Evolutionary conservation across 2,888 invertebrate genomes (phyloP).

Genomic region (Phengaris alcon): DNA sequence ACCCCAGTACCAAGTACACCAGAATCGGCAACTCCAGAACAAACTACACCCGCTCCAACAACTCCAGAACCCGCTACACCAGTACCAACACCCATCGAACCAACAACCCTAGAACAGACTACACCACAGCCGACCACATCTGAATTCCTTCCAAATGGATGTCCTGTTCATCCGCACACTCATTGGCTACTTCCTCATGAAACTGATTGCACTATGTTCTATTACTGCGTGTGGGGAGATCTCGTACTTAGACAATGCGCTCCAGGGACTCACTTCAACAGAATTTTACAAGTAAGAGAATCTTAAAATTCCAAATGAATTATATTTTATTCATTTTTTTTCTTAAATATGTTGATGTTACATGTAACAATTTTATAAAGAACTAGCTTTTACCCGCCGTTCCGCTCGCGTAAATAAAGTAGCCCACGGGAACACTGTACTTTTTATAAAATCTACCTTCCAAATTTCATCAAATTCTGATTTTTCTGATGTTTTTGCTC

Average conservation of each 20-base stretch:
- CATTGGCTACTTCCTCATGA: conserved; percentile 62
- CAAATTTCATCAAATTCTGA: not conserved
- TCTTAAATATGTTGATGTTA: no score
- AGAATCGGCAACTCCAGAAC: no score
- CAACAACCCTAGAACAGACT: no score
- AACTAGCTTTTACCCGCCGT: no score
- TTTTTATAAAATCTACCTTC: not conserved
- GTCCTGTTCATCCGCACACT: conserved; percentile 54
- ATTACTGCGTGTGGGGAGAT: conserved; percentile 62
- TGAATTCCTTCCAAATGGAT: conserved; percentile 56
- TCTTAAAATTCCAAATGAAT: not conserved
- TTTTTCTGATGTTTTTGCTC: fast-evolving
- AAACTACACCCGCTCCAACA: no score
- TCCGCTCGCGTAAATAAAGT: no score
- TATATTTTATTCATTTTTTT: no score
- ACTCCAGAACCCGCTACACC: no score
- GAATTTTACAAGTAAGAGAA: conserved; percentile 53
- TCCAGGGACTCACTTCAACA: conserved; percentile 53
- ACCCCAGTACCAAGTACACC: no score
- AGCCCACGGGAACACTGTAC: no score
- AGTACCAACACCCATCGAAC: no score
- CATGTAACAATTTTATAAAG: no score
- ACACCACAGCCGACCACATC: conserved; percentile 29
- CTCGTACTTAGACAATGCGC: conserved; percentile 50
- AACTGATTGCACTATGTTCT: conserved; percentile 57